Evolutionary conservation across 2,113 vertebrate species (phyloP).

Genomic region (Shinisaurus crocodilurus): DNA sequence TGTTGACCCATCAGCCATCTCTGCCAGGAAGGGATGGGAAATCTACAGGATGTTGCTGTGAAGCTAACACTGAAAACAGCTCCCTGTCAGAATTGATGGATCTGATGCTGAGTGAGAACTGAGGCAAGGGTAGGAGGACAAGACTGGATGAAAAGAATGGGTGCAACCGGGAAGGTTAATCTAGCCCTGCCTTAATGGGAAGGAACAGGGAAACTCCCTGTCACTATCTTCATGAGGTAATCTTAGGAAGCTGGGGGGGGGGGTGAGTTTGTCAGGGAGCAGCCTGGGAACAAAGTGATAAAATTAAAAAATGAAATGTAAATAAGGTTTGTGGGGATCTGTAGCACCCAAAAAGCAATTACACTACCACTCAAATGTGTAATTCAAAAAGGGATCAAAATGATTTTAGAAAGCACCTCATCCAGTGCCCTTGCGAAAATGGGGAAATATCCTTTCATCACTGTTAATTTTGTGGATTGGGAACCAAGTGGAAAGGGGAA

Average conservation of each 20-base stretch:
- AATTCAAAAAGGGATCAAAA: neutral
- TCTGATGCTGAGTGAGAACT: constrained; percentile 21
- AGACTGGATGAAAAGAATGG: constrained; percentile 6
- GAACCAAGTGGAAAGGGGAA: neutral
- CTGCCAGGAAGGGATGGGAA: neutral
- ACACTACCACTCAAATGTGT: neutral
- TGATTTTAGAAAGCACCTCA: constrained; percentile 3
- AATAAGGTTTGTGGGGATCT: neutral
- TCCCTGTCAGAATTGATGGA: constrained; percentile 10
- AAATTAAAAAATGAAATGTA: constrained; percentile 4
- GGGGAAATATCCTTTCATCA: neutral
- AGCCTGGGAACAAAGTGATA: neutral
- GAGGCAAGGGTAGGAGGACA: neutral
- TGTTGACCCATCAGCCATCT: constrained; percentile 21
- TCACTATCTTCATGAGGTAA: neutral
- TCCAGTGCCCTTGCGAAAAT: neutral
- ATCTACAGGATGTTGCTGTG: constrained; percentile 9
- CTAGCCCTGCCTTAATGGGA: neutral
- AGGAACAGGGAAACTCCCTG: constrained; percentile 12
- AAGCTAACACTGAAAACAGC: neutral
- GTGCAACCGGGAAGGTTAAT: neutral
- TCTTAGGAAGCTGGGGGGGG: neutral
- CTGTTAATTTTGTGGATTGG: neutral
- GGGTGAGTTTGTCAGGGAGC: neutral
- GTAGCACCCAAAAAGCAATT: neutral